Conservation (phyloP, 2,797 vertebrate species). For the Erpetoichthys calabaricus region DNA sequence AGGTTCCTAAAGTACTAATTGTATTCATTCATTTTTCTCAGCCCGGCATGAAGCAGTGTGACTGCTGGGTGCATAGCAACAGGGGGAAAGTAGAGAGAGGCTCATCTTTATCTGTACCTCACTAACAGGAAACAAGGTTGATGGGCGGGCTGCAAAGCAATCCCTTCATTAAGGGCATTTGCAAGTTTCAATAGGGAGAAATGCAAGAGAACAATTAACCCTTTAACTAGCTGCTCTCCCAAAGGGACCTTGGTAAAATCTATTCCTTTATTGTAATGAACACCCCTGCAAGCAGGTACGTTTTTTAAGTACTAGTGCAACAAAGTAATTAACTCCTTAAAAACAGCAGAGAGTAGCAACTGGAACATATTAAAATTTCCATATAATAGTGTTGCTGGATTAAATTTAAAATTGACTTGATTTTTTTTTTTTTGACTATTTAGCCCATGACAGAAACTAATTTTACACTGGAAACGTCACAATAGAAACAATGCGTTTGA, state of each 20-base stretch:
- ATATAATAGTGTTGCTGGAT: too few relatives aligned
- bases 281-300: not conserved
- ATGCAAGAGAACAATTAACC: constrained; percentile 33
- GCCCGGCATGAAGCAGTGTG: constrained; percentile 43
- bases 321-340: too few relatives aligned
- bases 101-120: constrained; percentile 38
- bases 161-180: constrained; percentile 27
- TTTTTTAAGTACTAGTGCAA: too few relatives aligned
- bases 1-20: constrained; percentile 59
- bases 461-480: too few relatives aligned
- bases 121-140: constrained; percentile 28
- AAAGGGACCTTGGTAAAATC: constrained; percentile 23
- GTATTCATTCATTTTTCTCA: constrained; percentile 63
- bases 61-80: constrained; percentile 35
- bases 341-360: too few relatives aligned
- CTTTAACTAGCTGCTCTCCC: constrained; percentile 31
- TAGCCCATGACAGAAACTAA: too few relatives aligned
- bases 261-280: constrained; percentile 17
- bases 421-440: too few relatives aligned
- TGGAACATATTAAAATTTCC: too few relatives aligned
- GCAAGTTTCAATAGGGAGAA: constrained; percentile 26
- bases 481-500: too few relatives aligned
- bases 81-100: constrained; percentile 24
- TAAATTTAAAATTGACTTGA: too few relatives aligned
- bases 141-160: constrained; percentile 23